Evolutionary conservation across 2,113 vertebrate genomes (phyloP).

Genomic region (Oenanthe oenanthe): DNA sequence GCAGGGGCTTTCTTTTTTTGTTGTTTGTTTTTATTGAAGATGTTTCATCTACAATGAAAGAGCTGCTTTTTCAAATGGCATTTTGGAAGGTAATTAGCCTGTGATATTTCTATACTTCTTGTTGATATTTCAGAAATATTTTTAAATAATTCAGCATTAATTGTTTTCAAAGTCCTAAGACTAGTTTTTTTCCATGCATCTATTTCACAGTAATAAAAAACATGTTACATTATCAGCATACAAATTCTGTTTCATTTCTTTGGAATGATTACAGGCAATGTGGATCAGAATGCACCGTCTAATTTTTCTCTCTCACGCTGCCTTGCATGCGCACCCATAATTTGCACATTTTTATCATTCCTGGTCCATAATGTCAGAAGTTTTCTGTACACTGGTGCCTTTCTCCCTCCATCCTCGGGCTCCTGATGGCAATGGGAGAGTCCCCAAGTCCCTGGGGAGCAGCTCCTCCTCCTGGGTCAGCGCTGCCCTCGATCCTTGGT

Average conservation of each 20-base stretch:
- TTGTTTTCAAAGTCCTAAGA: neutral
- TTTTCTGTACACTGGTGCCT: neutral
- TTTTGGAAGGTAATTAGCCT: conserved; percentile 46
- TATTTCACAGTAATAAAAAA: conserved; percentile 13
- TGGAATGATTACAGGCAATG: neutral
- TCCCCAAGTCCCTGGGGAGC: accelerated
- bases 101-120: neutral
- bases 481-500: accelerated
- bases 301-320: neutral
- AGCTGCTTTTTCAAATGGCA: neutral
- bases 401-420: neutral
- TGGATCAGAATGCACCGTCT: neutral
- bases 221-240: neutral
- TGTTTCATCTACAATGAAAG: conserved; percentile 6
- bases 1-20: neutral
- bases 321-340: neutral
- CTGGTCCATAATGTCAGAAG: neutral
- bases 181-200: neutral
- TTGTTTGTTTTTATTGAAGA: neutral
- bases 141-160: conserved; percentile 38
- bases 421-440: neutral
- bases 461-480: neutral
- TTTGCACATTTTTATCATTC: neutral
- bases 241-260: neutral
- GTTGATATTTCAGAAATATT: conserved; percentile 25